Conservation (phyloP, 2,797 vertebrate species). For the Argya squamiceps region DNA sequence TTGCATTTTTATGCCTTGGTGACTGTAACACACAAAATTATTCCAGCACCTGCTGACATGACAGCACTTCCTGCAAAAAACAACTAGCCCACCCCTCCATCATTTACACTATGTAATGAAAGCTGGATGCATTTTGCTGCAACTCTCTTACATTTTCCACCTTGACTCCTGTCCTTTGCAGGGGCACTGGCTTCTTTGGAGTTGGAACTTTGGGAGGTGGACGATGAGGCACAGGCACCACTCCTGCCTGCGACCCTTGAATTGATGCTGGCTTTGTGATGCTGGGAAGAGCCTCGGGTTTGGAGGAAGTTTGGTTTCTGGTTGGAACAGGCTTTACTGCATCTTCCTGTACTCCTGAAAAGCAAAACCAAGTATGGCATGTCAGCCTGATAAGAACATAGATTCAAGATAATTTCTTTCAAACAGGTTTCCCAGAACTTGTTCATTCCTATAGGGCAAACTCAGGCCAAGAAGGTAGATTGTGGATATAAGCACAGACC, state of each 20-base stretch:
- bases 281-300: slow-evolving; percentile 11
- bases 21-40: neutral
- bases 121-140: neutral
- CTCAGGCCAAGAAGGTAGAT: neutral
- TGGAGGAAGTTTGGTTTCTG: slow-evolving; percentile 43
- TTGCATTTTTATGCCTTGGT: neutral
- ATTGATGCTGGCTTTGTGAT: slow-evolving; percentile 1
- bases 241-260: neutral
- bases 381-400: neutral
- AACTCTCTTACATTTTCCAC: slow-evolving; percentile 61
- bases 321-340: neutral
- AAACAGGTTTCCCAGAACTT: neutral
- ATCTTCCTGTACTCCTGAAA: slow-evolving; percentile 74
- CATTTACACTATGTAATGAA: neutral
- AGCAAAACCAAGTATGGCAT: neutral
- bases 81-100: neutral
- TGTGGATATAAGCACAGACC: neutral
- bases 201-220: slow-evolving; percentile 76
- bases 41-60: neutral
- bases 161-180: slow-evolving; percentile 56
- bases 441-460: neutral
- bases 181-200: slow-evolving; percentile 67
- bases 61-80: neutral
- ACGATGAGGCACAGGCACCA: slow-evolving; percentile 70
- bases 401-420: neutral